Base-by-base conservation (phyloP, 2,888 invertebrate genomes). In the Lathronympha strigana region DNA sequence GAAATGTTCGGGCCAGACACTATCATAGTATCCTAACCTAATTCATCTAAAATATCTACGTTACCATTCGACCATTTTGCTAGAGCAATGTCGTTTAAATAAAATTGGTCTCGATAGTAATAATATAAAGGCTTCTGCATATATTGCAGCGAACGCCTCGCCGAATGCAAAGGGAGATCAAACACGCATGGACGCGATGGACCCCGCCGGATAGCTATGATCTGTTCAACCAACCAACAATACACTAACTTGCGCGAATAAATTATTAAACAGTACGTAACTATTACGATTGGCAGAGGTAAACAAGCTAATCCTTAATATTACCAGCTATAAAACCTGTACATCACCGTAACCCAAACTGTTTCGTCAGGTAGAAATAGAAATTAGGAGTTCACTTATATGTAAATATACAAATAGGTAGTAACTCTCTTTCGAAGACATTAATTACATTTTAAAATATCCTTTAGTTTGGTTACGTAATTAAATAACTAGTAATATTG, bases 401-500 rank as follows among this genome's bases (percentile, higher is more conserved):
- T 83, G 87, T 88, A 81, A 85, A 87, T 91, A 75, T 75, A 91
- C 90, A 87, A 88, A 88, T 88, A 92, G 87, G 90, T 91, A 91
- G 86, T 90, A 86, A 88, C 85, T 88, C 88, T 88, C 84, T 86
- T 85, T 87, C 82, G 80, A 81, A 86, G 89, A 90, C 88, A 89
- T 90, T 87, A 84, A 86, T 88, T 87, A 80, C 83, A 76, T 81
- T 80, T 90, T 88, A 89, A 90, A 88, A 90, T 92, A 92, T 91
- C 88, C 82, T 92, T 92, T 92, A 92, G 92, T 92, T 92, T 92
- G 92, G 92, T 92, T 92, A 92, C 92, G 91, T 92, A 88, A 92
- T 92, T 92, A 92, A 90, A 92, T 92, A 92, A 92, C 92, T 92
- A 92, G 92, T 91, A 92, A 92, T 92, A 92, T 92, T 92, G 92